Evolutionary conservation across 1,140 invertebrate genomes (phyloP), one percentile per base, ranked within the genome.

Genomic region (Pseudomyrmex flavicornis): DNA sequence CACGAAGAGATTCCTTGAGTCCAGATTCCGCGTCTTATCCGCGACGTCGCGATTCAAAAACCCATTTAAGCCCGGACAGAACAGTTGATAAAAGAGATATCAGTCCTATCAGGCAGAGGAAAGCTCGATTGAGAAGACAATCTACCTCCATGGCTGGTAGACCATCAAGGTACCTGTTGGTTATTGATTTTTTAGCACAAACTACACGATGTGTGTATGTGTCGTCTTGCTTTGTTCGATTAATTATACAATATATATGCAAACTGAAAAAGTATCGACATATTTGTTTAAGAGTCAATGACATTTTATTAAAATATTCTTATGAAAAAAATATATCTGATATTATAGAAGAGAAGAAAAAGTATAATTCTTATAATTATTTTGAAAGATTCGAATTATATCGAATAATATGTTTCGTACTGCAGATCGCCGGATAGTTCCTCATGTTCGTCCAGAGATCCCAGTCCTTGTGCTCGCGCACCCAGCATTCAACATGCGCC

Each of bases 1-100:
- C 97, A 7, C 95, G 97, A 46, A 95, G 97, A 66, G 98, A 98
- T 90, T 98, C 97, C 0, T 92, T 98, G 3, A 98, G 97, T 68
- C 98, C 98, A 0, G 98, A 98, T 92, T 98, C 97, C 61, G 97
- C 98, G 5, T 97, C 96, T 61, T 93, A 93, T 84, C 90, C 91
- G 74, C 92, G 96, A 75, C 95, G 97, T 13, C 94, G 97, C 12
- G 97, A 98, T 87, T 97, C 97, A 0, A 95, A 96, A 70, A 96
- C 97, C 0, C 97, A 98, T 92, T 91, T 98, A 26, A 98, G 97
- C 85, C 97, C 97, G 1, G 97, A 97, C 90, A 95, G 97, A 85
- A 96, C 95, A 52, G 96, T 96, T 59, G 96, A 97, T 69, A 94
- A 93, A 82, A 93, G 96, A 35, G 97, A 97, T 90, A 95, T 96